Conservation (phyloP, 2,888 invertebrate species). For the Dryomyza anilis region DNA sequence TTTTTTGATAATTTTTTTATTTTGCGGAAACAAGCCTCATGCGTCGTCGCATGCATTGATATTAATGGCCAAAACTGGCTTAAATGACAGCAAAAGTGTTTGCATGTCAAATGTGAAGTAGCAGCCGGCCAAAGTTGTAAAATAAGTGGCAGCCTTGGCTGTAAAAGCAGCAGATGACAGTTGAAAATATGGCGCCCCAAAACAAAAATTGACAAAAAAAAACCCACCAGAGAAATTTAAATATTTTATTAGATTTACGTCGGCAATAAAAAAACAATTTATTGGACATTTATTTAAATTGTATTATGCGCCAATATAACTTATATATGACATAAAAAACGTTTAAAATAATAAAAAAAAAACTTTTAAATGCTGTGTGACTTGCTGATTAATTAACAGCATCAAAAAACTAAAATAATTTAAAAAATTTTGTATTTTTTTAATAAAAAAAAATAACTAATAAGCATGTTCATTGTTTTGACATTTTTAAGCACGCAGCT, state of each 20-base stretch:
- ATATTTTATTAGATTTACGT: constrained; percentile 35
- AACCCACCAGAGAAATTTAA: constrained; percentile 34
- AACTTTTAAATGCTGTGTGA: constrained; percentile 29
- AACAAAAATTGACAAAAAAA: background rate
- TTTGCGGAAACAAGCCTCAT: constrained; percentile 8
- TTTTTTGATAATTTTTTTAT: too few species aligned
- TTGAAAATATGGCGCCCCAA: background rate
- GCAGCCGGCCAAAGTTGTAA: too few species aligned
- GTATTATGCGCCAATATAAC: too few species aligned
- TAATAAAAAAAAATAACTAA: too few species aligned
- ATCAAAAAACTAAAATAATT: too few species aligned
- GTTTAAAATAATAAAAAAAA: background rate
- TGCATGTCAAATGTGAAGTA: constrained; percentile 35
- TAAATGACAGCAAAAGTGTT: constrained; percentile 38
- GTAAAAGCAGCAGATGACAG: background rate
- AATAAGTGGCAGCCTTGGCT: too few species aligned
- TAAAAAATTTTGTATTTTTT: too few species aligned
- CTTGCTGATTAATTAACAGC: constrained; percentile 32
- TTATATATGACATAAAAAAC: too few species aligned
- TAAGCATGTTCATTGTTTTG: background rate
- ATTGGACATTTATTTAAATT: too few species aligned
- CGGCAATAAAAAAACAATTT: constrained; percentile 10
- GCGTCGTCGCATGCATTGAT: constrained; percentile 33
- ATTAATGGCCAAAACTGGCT: constrained; percentile 38
- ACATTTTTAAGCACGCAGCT: background rate